Evolutionary conservation across 2,888 invertebrate species (phyloP).

Genomic region (Patella caerulea): DNA sequence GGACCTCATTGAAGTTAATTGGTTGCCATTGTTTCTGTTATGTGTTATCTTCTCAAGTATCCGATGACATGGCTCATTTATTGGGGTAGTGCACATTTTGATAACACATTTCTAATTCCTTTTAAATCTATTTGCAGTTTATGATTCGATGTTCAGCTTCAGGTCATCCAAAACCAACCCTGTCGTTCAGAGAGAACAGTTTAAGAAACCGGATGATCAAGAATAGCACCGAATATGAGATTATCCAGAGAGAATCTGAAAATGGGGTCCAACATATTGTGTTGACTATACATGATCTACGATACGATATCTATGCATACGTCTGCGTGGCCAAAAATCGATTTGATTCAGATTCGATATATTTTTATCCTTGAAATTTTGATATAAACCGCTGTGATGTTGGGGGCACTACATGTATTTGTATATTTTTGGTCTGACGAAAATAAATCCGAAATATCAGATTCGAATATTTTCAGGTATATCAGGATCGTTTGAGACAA

Average conservation of each 20-base stretch:
- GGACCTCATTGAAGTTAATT: no score
- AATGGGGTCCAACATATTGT: neutral
- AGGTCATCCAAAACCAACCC: neutral
- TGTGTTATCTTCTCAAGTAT: no score
- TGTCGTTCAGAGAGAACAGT: neutral
- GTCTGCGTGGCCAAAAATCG: neutral
- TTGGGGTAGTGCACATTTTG: no score
- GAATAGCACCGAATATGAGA: neutral
- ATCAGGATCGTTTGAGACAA: no score
- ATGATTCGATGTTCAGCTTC: neutral
- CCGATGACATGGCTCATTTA: no score
- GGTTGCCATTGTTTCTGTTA: no score
- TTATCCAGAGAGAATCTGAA: neutral
- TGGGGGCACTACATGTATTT: no score
- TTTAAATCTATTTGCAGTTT: neutral
- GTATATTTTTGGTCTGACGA: no score
- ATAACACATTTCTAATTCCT: neutral
- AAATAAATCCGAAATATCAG: no score
- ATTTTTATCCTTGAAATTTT: neutral
- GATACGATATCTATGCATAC: neutral
- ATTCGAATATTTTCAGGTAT: no score
- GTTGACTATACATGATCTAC: neutral
- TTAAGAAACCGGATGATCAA: neutral
- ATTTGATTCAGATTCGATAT: neutral
- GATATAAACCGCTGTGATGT: neutral